Evolutionary conservation across 2,888 invertebrate species (phyloP).

Genomic region (Sesia apiformis): DNA sequence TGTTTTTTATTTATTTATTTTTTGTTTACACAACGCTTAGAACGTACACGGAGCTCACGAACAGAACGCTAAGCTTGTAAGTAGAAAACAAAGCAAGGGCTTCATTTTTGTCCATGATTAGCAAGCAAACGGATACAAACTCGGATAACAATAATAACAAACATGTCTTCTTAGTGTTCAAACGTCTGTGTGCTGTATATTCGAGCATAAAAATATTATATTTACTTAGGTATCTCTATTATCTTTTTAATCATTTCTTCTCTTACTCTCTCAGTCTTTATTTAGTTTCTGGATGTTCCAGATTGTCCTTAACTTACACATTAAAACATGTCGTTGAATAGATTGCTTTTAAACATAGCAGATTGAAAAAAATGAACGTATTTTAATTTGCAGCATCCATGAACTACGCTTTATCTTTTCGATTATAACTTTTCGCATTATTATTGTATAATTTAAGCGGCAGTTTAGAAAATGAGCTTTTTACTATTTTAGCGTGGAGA

Average conservation of each 20-base stretch:
- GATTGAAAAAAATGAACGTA: too few species aligned
- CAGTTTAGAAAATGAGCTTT: slow-evolving; percentile 27
- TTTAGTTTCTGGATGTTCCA: slow-evolving; percentile 27
- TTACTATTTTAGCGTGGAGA: slow-evolving; percentile 64
- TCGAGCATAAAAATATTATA: slow-evolving; percentile 8
- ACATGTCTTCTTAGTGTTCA: slow-evolving; percentile 1
- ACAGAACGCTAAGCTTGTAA: slow-evolving; percentile 2
- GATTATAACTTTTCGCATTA: too few species aligned
- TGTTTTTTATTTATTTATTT: slow-evolving; percentile 40
- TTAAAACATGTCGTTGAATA: neutral
- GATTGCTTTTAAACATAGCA: too few species aligned
- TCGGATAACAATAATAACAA: slow-evolving; percentile 3
- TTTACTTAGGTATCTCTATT: slow-evolving; percentile 1
- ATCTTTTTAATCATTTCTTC: slow-evolving; percentile 16
- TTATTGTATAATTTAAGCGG: slow-evolving; percentile 3
- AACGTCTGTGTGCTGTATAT: slow-evolving; percentile 67
- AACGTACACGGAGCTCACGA: slow-evolving; percentile 4
- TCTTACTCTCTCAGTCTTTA: slow-evolving; percentile 43
- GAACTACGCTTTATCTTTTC: neutral
- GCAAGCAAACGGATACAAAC: slow-evolving; percentile 15
- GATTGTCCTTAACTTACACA: slow-evolving; percentile 11
- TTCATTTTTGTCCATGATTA: slow-evolving; percentile 5
- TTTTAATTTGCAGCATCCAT: neutral
- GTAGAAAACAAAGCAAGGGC: slow-evolving; percentile 3
- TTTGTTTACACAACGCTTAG: slow-evolving; percentile 19